phyloP scores from a whole-genome alignment of 2,888 invertebrate genomes.

The Drosophila neotestacea region DNA sequence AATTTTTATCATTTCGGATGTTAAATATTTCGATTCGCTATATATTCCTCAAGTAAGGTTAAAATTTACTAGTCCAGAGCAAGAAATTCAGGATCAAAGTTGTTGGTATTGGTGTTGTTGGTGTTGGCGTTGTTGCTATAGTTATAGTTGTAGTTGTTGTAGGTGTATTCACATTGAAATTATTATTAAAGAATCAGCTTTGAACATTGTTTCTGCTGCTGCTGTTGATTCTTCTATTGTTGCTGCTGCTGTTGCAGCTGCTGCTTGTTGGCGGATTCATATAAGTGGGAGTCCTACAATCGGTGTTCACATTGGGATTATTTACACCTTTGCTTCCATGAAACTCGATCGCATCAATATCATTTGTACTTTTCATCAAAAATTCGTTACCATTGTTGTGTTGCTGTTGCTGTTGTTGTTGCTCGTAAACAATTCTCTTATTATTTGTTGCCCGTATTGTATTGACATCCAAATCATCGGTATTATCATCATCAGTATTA shows the following conservation, averaged over 20 bases:
- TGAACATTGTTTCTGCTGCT: constrained; percentile 39
- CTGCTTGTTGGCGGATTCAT: constrained; percentile 18
- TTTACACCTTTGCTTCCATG: constrained; percentile 52
- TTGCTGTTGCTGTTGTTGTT: constrained; percentile 19
- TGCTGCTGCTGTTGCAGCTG: constrained; percentile 23
- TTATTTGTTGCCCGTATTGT: constrained; percentile 11
- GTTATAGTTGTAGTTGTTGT: constrained; percentile 26
- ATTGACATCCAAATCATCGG: constrained; percentile 47
- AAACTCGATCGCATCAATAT: constrained; percentile 77
- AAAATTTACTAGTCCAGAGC: constrained; percentile 79
- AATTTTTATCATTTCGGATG: constrained; percentile 77
- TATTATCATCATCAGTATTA: constrained; percentile 48
- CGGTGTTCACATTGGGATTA: constrained; percentile 17
- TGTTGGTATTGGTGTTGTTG: constrained; percentile 30
- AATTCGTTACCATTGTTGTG: constrained; percentile 67
- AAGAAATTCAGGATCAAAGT: constrained; percentile 77
- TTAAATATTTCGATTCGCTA: constrained; percentile 78
- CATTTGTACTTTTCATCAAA: constrained; percentile 74
- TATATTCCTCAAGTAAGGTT: constrained; percentile 73
- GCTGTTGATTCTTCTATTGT: not conserved
- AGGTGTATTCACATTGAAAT: constrained; percentile 51
- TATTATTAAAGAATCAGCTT: constrained; percentile 61
- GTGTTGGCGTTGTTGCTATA: constrained; percentile 37
- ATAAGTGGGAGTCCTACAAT: constrained; percentile 24
- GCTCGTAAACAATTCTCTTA: constrained; percentile 56